Conservation (phyloP, 2,888 invertebrate species). For the Yponomeuta malinellus region DNA sequence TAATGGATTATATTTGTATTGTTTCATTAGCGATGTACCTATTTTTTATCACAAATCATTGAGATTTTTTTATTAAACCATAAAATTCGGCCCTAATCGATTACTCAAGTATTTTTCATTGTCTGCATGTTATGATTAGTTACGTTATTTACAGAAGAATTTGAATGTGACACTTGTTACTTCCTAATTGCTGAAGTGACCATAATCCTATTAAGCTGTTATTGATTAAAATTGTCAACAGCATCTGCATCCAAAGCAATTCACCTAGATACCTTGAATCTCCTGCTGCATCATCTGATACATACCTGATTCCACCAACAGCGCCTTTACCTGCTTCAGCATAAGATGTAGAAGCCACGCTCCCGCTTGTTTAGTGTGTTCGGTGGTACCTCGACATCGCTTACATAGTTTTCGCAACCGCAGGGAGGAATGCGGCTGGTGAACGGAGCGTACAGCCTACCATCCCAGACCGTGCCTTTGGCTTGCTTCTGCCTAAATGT, state of each 20-base stretch:
- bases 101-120: not conserved
- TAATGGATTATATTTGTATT: not conserved
- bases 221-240: not conserved
- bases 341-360: too few species aligned
- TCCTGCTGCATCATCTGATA: too few species aligned
- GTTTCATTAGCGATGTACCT: not conserved
- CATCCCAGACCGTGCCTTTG: slow-evolving; percentile 28
- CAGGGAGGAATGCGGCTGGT: slow-evolving; percentile 58
- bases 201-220: not conserved
- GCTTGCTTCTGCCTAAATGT: slow-evolving; percentile 53
- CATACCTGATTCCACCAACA: too few species aligned
- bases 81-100: not conserved
- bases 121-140: not conserved
- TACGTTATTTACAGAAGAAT: not conserved
- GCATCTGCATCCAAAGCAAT: not conserved
- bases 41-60: not conserved
- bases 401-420: slow-evolving; percentile 44
- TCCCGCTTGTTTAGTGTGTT: not conserved
- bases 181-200: not conserved
- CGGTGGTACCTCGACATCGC: not conserved
- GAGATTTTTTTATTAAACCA: not conserved
- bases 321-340: too few species aligned
- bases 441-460: slow-evolving; percentile 34
- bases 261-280: not conserved
- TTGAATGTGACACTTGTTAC: not conserved